Evolutionary conservation across 2,797 vertebrate species (phyloP), one percentile per base, ranked within the genome.

Genomic region (Typhlichthys subterraneus): DNA sequence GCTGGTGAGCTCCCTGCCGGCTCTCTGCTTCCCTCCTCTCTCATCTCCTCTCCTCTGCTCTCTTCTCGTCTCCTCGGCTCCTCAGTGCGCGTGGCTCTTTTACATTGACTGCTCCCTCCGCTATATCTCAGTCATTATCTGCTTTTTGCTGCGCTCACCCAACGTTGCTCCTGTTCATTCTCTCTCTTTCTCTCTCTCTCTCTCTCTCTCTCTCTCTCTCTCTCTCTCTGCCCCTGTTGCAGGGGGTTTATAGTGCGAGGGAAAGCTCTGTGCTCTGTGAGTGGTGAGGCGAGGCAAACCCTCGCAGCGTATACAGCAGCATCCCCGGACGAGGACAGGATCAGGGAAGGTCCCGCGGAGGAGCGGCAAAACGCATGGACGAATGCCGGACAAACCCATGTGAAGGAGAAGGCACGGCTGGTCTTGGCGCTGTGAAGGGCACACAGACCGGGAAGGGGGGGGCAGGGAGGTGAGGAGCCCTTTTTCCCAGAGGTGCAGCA

Each of bases 401-500:
- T 42, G 38, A 42, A 83, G 57, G 54, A 49, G 14, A n/a, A n/a
- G 5, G 50, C 17, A 14, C 31, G 4, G 56, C 49, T 82, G 79
- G 53, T 79, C 86, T 88, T 87, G 87, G 82, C 85, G 77, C 75
- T 82, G 72, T 74, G 62, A 81, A 62, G 65, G 17, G 13, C 5
- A 14, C 17, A 42, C 15, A 58, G 61, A 60, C 63, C 51, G 55
- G 50, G 54, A 80, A 70, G 23, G 49, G 8, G 57, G 73, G 6
- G 72, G 58, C 66, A 69, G 68, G 53, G 64, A 61, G 69, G 65
- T 69, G 73, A 77, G 73, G 76, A 63, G 67, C 76, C 69, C 64
- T 29, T 75, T 83, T 73, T 77, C 57, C 67, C 49, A 59, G 69
- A 77, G 70, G 68, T 47, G 38, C 69, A 54, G 45, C 50, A 71